A percentile compares a stretch with the other conserved stretches of the same genome.
Evolutionary conservation across 2,113 vertebrate species (phyloP).

Genomic region (Antechinus stuartii): DNA sequence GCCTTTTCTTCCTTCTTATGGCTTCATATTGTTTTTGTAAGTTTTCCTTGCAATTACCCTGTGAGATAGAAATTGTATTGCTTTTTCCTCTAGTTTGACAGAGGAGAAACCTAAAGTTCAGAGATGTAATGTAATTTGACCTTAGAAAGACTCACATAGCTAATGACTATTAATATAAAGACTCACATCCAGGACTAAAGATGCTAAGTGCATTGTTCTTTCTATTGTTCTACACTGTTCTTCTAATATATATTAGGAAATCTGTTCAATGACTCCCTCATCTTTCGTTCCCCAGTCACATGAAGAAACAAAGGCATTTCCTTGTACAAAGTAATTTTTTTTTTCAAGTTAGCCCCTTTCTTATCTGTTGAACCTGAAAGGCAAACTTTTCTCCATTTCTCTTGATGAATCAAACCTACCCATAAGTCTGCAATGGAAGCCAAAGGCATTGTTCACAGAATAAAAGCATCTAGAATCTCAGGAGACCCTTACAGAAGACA

Average conservation of each 20-base stretch:
- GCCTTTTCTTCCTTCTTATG: no score
- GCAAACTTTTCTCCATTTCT: not conserved
- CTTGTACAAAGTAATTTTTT: constrained; percentile 9
- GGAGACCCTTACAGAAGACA: not conserved
- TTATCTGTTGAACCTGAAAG: not conserved
- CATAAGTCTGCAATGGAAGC: not conserved
- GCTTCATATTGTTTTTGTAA: no score
- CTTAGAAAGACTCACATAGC: not conserved
- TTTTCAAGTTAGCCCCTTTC: not conserved
- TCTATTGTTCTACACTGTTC: not conserved
- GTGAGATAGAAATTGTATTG: not conserved
- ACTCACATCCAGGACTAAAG: not conserved
- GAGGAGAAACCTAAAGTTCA: not conserved
- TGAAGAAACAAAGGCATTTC: not conserved
- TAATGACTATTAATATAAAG: not conserved
- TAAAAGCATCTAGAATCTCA: not conserved
- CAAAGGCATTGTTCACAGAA: constrained; percentile 2
- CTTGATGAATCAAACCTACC: not conserved
- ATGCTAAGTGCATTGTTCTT: not conserved
- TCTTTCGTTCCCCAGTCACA: not conserved
- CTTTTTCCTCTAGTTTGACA: not conserved
- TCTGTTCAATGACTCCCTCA: not conserved
- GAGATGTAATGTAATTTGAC: not conserved
- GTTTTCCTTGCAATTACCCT: not conserved
- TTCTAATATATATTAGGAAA: not conserved